Conservation (phyloP, 92 coral and sea anemone species). For the Virgularia gustaviana region DNA sequence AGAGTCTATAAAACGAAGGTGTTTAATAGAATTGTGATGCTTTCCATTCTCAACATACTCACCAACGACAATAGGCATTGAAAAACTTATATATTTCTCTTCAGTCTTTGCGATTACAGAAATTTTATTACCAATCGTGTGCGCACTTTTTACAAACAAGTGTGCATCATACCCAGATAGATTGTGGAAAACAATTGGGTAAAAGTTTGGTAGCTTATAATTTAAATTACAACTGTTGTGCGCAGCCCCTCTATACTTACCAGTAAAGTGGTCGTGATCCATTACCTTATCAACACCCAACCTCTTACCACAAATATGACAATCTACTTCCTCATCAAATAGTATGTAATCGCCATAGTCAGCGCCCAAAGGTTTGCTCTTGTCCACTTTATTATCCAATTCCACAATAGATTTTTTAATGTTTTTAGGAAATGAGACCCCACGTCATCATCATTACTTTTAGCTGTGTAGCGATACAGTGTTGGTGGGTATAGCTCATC, state of each 20-base stretch:
- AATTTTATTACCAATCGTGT: background rate
- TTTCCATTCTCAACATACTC: background rate
- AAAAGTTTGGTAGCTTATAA: constrained; percentile 3
- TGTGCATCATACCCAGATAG: constrained; percentile 9
- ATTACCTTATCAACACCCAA: background rate
- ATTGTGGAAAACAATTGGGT: constrained; percentile 48
- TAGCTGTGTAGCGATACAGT: background rate
- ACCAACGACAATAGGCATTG: background rate
- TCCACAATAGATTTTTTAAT: background rate
- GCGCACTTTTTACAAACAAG: background rate
- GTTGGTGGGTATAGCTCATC: background rate
- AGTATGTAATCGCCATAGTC: too few relatives aligned
- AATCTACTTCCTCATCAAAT: background rate
- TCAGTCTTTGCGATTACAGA: background rate
- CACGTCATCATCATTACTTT: background rate
- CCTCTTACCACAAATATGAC: constrained; percentile 2
- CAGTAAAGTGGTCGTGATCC: constrained; percentile 6
- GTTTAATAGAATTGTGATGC: background rate
- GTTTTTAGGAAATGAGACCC: background rate
- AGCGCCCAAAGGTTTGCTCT: too few relatives aligned
- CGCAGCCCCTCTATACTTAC: constrained; percentile 32
- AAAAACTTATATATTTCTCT: background rate
- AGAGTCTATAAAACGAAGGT: background rate
- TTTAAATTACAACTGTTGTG: constrained; percentile 33
- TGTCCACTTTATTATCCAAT: too few relatives aligned